Conservation (phyloP, 2,113 vertebrate species). For the Tinamus guttatus region DNA sequence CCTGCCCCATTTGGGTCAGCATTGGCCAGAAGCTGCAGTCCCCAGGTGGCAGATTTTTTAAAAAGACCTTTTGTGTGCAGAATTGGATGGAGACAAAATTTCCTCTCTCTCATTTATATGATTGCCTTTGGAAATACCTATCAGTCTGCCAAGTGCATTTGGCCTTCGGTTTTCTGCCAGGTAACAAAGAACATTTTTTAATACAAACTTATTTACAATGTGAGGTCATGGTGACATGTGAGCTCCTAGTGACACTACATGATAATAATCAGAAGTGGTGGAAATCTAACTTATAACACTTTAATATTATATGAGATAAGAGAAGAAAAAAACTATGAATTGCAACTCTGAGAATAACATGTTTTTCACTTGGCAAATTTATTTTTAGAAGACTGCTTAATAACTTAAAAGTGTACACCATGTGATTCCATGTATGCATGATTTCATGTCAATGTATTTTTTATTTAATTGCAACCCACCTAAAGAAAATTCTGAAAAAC, state of each 20-base stretch:
- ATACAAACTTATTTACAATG: background rate
- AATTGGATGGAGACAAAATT: background rate
- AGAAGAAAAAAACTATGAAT: background rate
- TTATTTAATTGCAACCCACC: background rate
- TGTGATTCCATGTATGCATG: background rate
- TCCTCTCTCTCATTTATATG: background rate
- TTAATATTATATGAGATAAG: background rate
- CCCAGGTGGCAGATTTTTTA: background rate
- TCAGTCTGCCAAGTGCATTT: background rate
- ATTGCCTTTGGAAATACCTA: background rate
- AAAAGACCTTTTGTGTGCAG: background rate
- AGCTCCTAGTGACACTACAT: background rate
- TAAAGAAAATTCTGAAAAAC: background rate
- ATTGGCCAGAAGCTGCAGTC: background rate
- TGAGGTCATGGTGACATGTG: background rate
- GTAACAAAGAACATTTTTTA: background rate
- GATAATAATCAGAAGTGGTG: background rate
- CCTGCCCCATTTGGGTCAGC: background rate
- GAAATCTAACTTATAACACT: background rate
- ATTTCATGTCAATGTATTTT: background rate
- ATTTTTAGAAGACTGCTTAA: background rate
- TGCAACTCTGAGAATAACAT: background rate
- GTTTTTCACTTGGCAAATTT: background rate
- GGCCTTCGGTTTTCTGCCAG: background rate
- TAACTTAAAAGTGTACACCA: background rate